Evolutionary conservation across 2,113 vertebrate genomes (phyloP).

Genomic region (Rutilus rutilus): DNA sequence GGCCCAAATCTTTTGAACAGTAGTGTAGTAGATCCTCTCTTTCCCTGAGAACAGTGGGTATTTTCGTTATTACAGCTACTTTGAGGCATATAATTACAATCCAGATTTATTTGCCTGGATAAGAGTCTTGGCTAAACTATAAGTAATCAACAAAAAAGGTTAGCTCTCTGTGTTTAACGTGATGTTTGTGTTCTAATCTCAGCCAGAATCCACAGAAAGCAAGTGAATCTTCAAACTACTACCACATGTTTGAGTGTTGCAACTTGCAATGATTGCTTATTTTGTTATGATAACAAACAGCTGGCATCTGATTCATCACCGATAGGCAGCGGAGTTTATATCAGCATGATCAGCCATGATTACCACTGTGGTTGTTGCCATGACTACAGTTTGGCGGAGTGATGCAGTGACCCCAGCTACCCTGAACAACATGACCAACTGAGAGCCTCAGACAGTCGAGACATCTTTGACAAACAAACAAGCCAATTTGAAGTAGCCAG

Average conservation of each 20-base stretch:
- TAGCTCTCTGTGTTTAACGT: conserved; percentile 15
- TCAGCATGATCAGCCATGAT: conserved; percentile 53
- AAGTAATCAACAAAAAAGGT: conserved; percentile 28
- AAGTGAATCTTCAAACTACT: background rate
- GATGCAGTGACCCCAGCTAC: conserved; percentile 58
- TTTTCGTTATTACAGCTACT: background rate
- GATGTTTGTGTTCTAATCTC: conserved; percentile 12
- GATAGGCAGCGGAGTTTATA: background rate
- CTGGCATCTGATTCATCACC: conserved; percentile 16
- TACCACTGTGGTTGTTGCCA: conserved; percentile 54
- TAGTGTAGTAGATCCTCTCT: background rate
- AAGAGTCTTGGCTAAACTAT: background rate
- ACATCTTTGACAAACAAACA: conserved; percentile 53
- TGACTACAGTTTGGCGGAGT: conserved; percentile 54
- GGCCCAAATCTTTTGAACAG: background rate
- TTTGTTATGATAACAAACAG: conserved; percentile 3
- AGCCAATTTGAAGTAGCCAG: conserved; percentile 51
- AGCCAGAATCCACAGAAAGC: background rate
- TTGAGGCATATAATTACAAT: background rate
- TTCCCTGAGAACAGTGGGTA: background rate
- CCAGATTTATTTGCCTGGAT: background rate
- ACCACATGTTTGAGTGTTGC: background rate
- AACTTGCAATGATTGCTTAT: background rate
- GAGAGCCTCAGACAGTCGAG: conserved; percentile 53
- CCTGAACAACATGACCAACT: conserved; percentile 52